Base-by-base conservation (phyloP, 1,140 invertebrate species). In the Camponotus floridanus region DNA sequence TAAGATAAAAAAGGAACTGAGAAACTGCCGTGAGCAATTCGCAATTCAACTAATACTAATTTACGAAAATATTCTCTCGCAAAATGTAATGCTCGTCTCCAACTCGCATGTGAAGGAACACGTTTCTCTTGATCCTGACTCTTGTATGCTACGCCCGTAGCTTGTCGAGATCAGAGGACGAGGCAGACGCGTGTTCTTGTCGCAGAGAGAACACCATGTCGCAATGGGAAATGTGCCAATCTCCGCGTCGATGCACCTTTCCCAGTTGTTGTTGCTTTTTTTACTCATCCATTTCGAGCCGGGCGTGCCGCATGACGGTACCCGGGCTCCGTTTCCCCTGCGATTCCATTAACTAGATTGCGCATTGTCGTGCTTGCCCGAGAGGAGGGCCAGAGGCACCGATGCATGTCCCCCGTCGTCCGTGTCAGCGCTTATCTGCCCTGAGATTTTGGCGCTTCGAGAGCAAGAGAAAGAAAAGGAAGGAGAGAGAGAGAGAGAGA, bases 261-360 rank as follows among this genome's bases (percentile, higher is more conserved):
- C 55, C 15, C 55, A 15, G 48, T 9, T 51, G 26, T 39, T 31
- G 68, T 31, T 45, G 68, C 78, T 80, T 80, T 80, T 80, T 83
- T 83, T 73, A 48, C 7, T 26, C 39, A 26, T 31, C 7, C 55
- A 57, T 31, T 45, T 26, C 15, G 15, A 51, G 9, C 15, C 39
- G 48, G 21, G 76, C 21, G 61, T 57, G 65, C 26, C 64, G 33
- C 33, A 31, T 51, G 48, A 51, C 39, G 36, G 11, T 33, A 26
- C 26, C 39, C 15, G 48, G 26, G 55, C 55, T 61, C 65, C 39
- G 68, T 36, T 83, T 9, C 36, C 26, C 55, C 39, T 33, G 79
- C 55, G 57, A 83, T 83, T 83, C 68, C 79, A 83, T 83, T 83
- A 83, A 83, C 79, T 83, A 74, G 79, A 83, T 83, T 83, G 79